Conservation (phyloP, 2,113 vertebrate genomes). For the Salvelinus fontinalis region DNA sequence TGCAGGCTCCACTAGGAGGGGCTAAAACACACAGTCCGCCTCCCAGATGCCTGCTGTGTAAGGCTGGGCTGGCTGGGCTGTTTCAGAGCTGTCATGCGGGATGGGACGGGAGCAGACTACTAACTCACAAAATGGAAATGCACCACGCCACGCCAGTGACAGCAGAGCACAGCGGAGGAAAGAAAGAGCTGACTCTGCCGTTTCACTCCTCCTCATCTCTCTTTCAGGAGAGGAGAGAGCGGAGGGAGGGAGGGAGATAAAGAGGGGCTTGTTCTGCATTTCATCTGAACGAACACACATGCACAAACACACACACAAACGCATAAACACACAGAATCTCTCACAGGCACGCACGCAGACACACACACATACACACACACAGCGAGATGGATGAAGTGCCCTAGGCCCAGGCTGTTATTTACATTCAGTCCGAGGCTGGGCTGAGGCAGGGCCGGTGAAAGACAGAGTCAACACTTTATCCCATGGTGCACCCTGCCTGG, state of each 20-base stretch:
- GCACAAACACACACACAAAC: slow-evolving; percentile 9
- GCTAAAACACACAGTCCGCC: not conserved
- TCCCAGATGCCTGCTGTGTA: not conserved
- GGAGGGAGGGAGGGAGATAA: slow-evolving; percentile 8
- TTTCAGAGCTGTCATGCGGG: not conserved
- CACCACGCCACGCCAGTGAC: slow-evolving; percentile 7
- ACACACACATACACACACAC: slow-evolving; percentile 1
- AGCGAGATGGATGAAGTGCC: slow-evolving; percentile 19
- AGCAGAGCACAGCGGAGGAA: not conserved
- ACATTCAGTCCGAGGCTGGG: slow-evolving; percentile 23
- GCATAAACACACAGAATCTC: not conserved
- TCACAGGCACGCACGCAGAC: not conserved
- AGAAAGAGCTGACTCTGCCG: slow-evolving; percentile 31
- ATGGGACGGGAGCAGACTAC: not conserved
- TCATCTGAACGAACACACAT: slow-evolving; percentile 8
- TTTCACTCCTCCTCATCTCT: slow-evolving; percentile 31
- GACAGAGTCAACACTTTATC: slow-evolving; percentile 25
- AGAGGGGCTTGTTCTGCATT: slow-evolving; percentile 38
- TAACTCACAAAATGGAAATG: slow-evolving; percentile 25
- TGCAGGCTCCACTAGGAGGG: slow-evolving; percentile 13
- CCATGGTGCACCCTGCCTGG: slow-evolving; percentile 5
- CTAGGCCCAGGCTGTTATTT: slow-evolving; percentile 7
- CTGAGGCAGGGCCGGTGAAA: slow-evolving; percentile 1
- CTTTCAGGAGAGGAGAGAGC: not conserved
- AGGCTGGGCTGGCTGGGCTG: not conserved